Evolutionary conservation across 2,888 invertebrate species (phyloP), one percentile per base, ranked within the genome.

Genomic region (Ornithoptera alexandrae): DNA sequence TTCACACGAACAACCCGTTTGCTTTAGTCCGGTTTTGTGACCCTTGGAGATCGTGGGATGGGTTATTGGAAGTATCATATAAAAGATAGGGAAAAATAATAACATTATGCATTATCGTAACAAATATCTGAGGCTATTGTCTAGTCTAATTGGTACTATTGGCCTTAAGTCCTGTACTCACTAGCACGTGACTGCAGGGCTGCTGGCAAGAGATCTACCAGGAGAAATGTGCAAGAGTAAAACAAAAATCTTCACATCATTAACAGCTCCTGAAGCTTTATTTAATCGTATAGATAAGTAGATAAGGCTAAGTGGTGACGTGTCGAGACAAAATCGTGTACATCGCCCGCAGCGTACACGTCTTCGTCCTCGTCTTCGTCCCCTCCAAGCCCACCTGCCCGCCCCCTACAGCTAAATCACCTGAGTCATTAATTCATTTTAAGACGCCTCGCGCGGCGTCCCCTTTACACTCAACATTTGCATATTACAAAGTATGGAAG

Each of bases 401-500:
- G 30, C 69, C 69, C 69, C 42, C 62, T 22, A 61, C 61, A 73
- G 75, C 79, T 78, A 79, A 85, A 85, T 85, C 87, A 91, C 91
- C 92, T 91, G 90, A 82, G 90, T 89, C 90, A 90, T 92, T 91
- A 92, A 91, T 92, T 92, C 92, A 92, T 92, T 92, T 92, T 92
- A 92, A 92, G 92, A 91, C 85, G 89, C 79, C 85, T 81, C 81
- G 77, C 85, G 80, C 82, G 82, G 79, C 82, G 81, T 82, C 88
- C 89, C 87, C 30, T 85, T 85, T 83, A 87, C 87, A 85, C 82
- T 80, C 81, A 79, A 88, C 90, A 92, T 92, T 92, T 91, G 91
- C 92, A 92, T 92, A 92, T 92, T 92, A 92, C 92, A 92, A 92
- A 92, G 92, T 92, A 92, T 92, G 90, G 92, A 92, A 92, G 91